Base-by-base conservation (phyloP, 2,797 vertebrate species). In the Lindbergichthys nudifrons region DNA sequence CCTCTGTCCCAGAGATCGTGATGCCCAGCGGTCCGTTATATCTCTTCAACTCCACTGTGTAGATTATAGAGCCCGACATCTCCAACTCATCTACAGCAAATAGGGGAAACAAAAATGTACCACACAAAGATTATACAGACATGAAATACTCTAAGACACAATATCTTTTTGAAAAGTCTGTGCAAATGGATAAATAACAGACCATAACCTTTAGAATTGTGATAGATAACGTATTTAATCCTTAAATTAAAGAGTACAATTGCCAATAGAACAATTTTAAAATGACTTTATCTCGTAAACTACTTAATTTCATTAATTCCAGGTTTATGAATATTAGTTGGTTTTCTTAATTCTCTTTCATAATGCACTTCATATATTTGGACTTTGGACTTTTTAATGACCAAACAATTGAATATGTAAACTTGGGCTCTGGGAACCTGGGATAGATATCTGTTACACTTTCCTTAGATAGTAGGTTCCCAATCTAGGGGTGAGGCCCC, bases 1-100 rank as follows among this genome's bases (percentile, higher is more conserved):
- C 98, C 90, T 99, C 98, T 0, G 98, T 99, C 76, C 98, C 98
- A 0, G 98, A 99, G 87, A 99, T 99, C 8, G 98, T 99, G 90
- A 99, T 99, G 79, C 98, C 98, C 82, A 99, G 89, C 3, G 98
- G 98, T 1, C 98, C 98, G 0, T 98, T 97, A 0, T 98, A 98
- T 57, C 98, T 89, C 84, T 98, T 99, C 82, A 99, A 88, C 83
- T 99, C 97, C 56, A 99, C 98, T 0, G 98, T 99, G 93, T 99
- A 99, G 91, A 98, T 98, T 65, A 99, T 96, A 11, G 97, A 98
- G 9, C 97, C 97, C 0, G 96, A 97, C 65, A 96, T 96, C 91
- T 99, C 98, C 89, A 98, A 94, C 80, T 99, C 98, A 43, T 99
- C 98, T 99, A 83, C 10, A 71, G 30, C 18, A 80, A 10, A 48